Conservation (phyloP, 2,113 vertebrate genomes). For the Alaudala cheleensis region DNA sequence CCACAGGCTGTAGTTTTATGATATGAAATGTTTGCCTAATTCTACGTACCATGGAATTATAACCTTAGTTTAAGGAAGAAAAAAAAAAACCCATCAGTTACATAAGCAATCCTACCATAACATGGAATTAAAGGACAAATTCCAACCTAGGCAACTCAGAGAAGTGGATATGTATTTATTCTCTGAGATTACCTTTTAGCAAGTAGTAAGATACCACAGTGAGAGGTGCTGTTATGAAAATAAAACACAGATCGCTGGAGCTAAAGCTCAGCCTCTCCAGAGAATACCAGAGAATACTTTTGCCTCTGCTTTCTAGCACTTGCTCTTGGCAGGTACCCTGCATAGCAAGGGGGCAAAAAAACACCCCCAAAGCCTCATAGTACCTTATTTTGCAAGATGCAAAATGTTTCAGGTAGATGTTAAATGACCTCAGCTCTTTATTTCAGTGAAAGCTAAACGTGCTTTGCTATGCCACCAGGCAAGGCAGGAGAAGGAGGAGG, state of each 20-base stretch:
- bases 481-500: not conserved
- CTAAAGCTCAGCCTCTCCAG: not conserved
- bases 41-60: conserved; percentile 28
- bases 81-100: not conserved
- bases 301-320: not conserved
- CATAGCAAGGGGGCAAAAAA: not conserved
- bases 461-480: not conserved
- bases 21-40: conserved; percentile 39
- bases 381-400: not conserved
- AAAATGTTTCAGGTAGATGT: not conserved
- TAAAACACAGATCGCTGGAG: not conserved
- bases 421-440: not conserved
- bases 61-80: conserved; percentile 1
- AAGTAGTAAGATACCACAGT: not conserved
- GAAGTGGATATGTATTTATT: conserved; percentile 4
- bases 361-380: not conserved
- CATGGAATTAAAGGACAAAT: conserved; percentile 39
- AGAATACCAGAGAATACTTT: not conserved
- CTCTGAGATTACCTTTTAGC: conserved; percentile 8
- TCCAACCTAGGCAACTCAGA: conserved; percentile 21
- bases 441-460: not conserved
- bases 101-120: conserved; percentile 36
- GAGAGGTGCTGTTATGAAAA: conserved; percentile 35
- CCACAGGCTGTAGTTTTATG: conserved; percentile 42
- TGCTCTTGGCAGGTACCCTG: not conserved